phyloP scores from a whole-genome alignment of 2,888 invertebrate genomes.

The Rhogogaster chlorosoma region DNA sequence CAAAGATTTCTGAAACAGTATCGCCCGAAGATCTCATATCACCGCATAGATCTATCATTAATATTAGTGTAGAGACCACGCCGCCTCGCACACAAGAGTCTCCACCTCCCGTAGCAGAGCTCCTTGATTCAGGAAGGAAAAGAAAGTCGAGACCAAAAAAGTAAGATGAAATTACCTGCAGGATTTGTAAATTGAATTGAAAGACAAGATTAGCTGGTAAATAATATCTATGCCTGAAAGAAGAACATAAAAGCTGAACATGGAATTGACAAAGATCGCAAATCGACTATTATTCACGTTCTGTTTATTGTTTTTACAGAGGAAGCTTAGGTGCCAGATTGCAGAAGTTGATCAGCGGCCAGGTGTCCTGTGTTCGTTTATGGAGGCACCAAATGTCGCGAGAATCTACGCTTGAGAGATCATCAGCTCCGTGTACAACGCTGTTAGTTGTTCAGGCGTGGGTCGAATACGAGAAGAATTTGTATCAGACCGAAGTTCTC shows the following conservation, averaged over 20 bases:
- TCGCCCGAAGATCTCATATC: constrained; percentile 54
- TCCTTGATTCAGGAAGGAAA: constrained; percentile 59
- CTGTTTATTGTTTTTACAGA: constrained; percentile 60
- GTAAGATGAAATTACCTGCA: constrained; percentile 51
- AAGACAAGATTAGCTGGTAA: not conserved
- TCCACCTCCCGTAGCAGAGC: not conserved
- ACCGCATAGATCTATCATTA: not conserved
- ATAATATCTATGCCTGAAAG: not conserved
- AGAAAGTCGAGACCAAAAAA: constrained; percentile 60
- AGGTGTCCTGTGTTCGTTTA: constrained; percentile 67
- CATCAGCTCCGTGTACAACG: constrained; percentile 58
- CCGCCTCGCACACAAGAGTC: constrained; percentile 50
- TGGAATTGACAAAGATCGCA: not conserved
- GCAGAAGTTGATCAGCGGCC: constrained; percentile 61
- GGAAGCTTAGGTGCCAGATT: constrained; percentile 66
- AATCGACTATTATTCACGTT: constrained; percentile 41
- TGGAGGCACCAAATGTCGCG: constrained; percentile 69
- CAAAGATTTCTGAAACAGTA: constrained; percentile 56
- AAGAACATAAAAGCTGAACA: not conserved
- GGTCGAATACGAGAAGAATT: constrained; percentile 56
- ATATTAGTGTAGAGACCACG: constrained; percentile 56
- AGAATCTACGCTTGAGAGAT: constrained; percentile 52
- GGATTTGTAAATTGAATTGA: not conserved
- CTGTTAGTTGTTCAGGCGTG: constrained; percentile 60
- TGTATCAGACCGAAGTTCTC: constrained; percentile 56